Evolutionary conservation across 2,888 invertebrate genomes (phyloP), one percentile per base, ranked within the genome.

Genomic region (Chrysina gloriosa): DNA sequence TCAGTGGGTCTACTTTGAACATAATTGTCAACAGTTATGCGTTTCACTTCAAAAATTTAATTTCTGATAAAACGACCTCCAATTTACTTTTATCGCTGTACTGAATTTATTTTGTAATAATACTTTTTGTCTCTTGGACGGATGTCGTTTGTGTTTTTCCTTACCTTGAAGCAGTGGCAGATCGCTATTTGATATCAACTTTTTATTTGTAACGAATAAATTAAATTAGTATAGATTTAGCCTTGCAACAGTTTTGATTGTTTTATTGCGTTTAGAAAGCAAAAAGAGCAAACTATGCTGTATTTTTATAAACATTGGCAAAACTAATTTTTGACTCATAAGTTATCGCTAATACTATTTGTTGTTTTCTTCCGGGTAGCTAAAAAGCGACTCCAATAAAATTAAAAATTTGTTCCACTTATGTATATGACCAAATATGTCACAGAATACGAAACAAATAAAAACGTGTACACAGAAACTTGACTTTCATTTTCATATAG

Each of bases 341-440:
- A 3, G n/a, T 5, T 34, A 9, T 36, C 14, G n/a, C 36, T 2
- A 11, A 36, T 36, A 36, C 11, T 11, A 19, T 45, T 45, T 45
- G 21, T 45, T 45, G 19, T 21, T 9, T 6, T 45, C 45, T 45
- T 45, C 45, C 45, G 45, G 45, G 45, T n/a, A 45, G 45, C 7
- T 21, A 45, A 45, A 45, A 45, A 45, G 21, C 19, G 7, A 42
- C 7, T 42, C 19, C 14, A 42, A 42, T 45, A 19, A 45, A 45
- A 45, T 45, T 45, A 45, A 19, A 21, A 23, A 45, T 45, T 45
- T 45, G 45, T 45, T 19, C 21, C 21, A 21, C 19, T 45, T 45
- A 45, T 45, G 21, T 19, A 19, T 16, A 45, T 7, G 14, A 45
- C 45, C 21, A 19, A n/a, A 45, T 45, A 21, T 9, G 3, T 2